Conservation (phyloP, 2,888 invertebrate species). For the Chymomyza caudatula region DNA sequence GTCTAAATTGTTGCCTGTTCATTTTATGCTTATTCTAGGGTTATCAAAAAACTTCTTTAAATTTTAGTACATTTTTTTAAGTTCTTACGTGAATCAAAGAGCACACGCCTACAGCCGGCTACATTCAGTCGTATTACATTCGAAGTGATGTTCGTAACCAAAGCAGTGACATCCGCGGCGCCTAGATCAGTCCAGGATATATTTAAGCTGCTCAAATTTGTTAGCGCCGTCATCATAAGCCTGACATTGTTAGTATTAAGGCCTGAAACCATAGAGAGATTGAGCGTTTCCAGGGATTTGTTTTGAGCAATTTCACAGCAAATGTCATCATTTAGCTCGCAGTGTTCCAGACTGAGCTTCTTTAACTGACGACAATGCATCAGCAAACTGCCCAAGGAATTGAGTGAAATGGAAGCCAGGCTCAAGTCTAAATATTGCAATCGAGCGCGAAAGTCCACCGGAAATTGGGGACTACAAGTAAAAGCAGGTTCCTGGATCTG, state of each 20-base stretch:
- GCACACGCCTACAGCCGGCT: conserved; percentile 87
- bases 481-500: conserved; percentile 61
- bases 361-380: conserved; percentile 84
- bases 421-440: conserved; percentile 93
- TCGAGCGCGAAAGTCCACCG: conserved; percentile 79
- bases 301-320: conserved; percentile 85
- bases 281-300: conserved; percentile 86
- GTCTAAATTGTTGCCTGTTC: too few species aligned
- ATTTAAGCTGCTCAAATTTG: conserved; percentile 82
- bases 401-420: conserved; percentile 83
- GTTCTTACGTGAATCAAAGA: conserved; percentile 88
- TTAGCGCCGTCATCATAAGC: conserved; percentile 80
- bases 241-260: conserved; percentile 83
- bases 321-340: conserved; percentile 82
- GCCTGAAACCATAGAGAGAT: conserved; percentile 89
- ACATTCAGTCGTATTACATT: conserved; percentile 87
- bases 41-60: too few species aligned
- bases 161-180: conserved; percentile 80
- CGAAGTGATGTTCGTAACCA: conserved; percentile 82
- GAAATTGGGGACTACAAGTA: not conserved
- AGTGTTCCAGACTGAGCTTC: conserved; percentile 91
- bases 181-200: conserved; percentile 89
- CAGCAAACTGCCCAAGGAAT: conserved; percentile 81
- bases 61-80: too few species aligned
- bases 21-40: too few species aligned